Percentiles rank a stretch among this genome's conserved stretches.
phyloP scores from a whole-genome alignment of 1,140 invertebrate genomes.

The Hormaphis cornu region DNA sequence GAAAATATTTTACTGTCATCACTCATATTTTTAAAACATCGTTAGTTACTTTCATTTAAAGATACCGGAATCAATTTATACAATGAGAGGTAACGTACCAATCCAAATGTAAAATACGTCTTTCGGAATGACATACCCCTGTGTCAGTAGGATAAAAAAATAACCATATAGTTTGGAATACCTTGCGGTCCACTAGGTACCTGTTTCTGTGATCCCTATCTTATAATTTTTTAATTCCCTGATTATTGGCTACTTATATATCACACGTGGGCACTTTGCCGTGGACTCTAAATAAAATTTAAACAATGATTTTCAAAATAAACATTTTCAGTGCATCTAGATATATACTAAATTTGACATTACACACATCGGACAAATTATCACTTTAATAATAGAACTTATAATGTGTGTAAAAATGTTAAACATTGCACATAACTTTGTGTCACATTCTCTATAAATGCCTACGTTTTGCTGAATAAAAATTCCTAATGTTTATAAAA shows the following conservation, averaged over 20 bases:
- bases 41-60: neutral
- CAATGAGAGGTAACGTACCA: neutral
- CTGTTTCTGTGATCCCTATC: neutral
- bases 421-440: too few species aligned
- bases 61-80: neutral
- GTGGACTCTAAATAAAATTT: neutral
- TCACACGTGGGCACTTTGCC: neutral
- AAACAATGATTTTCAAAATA: too few species aligned
- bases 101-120: constrained; percentile 5
- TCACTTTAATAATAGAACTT: too few species aligned
- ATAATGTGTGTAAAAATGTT: too few species aligned
- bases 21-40: constrained; percentile 9
- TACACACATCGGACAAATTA: too few species aligned
- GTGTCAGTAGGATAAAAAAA: neutral
- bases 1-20: neutral
- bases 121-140: neutral
- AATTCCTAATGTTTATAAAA: too few species aligned
- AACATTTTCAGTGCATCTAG: too few species aligned
- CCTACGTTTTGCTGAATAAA: too few species aligned
- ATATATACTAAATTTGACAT: too few species aligned
- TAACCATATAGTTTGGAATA: constrained; percentile 7
- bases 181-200: constrained; percentile 7
- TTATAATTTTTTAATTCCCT: neutral
- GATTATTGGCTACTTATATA: neutral
- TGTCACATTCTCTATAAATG: too few species aligned